Conservation (phyloP, 2,888 invertebrate species). For the Papilio gigon region DNA sequence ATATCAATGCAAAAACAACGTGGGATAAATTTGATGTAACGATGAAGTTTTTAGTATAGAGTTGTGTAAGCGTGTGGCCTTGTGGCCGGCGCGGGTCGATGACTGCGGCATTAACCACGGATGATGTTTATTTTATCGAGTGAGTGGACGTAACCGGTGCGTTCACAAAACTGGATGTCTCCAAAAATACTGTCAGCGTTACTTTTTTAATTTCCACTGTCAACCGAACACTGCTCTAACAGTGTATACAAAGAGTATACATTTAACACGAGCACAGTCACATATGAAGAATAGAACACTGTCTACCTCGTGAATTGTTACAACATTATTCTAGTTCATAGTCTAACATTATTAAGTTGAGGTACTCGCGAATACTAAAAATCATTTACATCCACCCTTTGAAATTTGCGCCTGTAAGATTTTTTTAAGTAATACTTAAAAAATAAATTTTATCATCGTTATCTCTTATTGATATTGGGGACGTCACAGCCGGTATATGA, state of each 20-base stretch:
- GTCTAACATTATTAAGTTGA: too few species aligned
- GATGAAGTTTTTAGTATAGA: constrained; percentile 60
- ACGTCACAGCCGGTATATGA: too few species aligned
- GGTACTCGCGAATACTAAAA: too few species aligned
- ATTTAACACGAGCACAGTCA: not conserved
- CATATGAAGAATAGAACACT: too few species aligned
- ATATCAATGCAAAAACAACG: constrained; percentile 21
- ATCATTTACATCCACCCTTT: too few species aligned
- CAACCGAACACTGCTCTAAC: constrained; percentile 50
- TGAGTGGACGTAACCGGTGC: constrained; percentile 68
- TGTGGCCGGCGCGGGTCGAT: constrained; percentile 69
- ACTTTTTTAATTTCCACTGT: constrained; percentile 56
- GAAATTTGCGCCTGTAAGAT: too few species aligned
- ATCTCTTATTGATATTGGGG: too few species aligned
- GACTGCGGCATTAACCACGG: constrained; percentile 62
- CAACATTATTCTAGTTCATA: too few species aligned
- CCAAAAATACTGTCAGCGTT: constrained; percentile 55
- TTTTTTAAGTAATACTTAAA: too few species aligned
- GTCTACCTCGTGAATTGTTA: too few species aligned
- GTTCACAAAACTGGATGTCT: constrained; percentile 59
- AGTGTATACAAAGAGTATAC: not conserved
- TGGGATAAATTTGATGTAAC: constrained; percentile 48
- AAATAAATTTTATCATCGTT: too few species aligned
- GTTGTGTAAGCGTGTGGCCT: constrained; percentile 79
- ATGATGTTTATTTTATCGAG: constrained; percentile 76